Percentiles rank a stretch among this genome's conserved stretches.
phyloP scores from a whole-genome alignment of 1,140 invertebrate genomes.

The Anadara kagoshimensis region DNA sequence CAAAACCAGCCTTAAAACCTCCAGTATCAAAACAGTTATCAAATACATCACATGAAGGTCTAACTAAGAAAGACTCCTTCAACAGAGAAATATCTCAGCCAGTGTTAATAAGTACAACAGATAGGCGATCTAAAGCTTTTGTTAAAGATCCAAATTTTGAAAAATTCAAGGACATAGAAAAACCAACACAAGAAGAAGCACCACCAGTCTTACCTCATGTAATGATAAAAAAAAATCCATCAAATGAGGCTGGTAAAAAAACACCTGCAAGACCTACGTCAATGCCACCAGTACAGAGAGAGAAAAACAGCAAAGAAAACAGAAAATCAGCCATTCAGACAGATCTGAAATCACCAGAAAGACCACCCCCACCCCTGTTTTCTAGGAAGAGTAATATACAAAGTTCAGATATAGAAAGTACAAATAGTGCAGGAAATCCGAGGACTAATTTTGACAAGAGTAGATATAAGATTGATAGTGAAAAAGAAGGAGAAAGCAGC shows the following conservation, averaged over 20 bases:
- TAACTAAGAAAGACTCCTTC: constrained; percentile 25
- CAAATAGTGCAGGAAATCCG: neutral
- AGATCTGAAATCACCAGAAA: constrained; percentile 25
- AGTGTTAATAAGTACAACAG: constrained; percentile 43
- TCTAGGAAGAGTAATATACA: neutral
- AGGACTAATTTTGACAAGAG: neutral
- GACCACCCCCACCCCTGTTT: constrained; percentile 30
- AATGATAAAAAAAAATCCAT: constrained; percentile 1
- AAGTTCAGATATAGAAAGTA: neutral
- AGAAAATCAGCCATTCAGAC: constrained; percentile 29
- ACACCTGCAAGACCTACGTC: constrained; percentile 35
- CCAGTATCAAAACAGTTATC: no score
- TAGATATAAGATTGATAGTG: constrained; percentile 3
- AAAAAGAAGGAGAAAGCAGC: constrained; percentile 15
- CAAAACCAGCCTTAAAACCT: constrained; percentile 7
- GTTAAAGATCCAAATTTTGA: constrained; percentile 23
- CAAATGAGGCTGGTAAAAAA: constrained; percentile 5
- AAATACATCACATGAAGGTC: neutral
- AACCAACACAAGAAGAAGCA: neutral
- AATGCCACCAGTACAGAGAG: constrained; percentile 27
- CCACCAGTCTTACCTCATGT: constrained; percentile 25
- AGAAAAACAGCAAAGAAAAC: constrained; percentile 3
- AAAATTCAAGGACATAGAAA: constrained; percentile 21
- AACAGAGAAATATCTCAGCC: constrained; percentile 43
- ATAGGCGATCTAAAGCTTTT: constrained; percentile 38